Conservation (phyloP, 1,140 invertebrate species). For the Bursaphelenchus mucronatus region DNA sequence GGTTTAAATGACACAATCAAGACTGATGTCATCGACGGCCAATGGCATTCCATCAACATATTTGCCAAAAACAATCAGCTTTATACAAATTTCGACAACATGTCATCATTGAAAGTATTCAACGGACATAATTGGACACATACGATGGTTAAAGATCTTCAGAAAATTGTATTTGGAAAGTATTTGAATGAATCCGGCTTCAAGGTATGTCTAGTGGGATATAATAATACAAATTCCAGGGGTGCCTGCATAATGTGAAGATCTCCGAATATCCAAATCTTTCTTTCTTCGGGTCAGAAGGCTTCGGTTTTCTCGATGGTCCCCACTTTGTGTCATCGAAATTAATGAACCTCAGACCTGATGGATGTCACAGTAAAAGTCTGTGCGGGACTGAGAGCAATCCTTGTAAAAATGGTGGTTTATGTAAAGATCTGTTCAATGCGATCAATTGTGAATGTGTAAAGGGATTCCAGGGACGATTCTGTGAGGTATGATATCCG, state of each 20-base stretch:
- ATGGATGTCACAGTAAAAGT: slow-evolving; percentile 42
- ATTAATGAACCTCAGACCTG: slow-evolving; percentile 28
- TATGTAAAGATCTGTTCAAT: slow-evolving; percentile 54
- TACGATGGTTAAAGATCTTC: slow-evolving; percentile 25
- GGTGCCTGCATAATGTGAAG: slow-evolving; percentile 82
- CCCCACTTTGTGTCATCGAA: slow-evolving; percentile 24
- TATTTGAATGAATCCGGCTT: slow-evolving; percentile 17
- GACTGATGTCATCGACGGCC: slow-evolving; percentile 34
- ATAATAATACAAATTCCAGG: slow-evolving; percentile 67
- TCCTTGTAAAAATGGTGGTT: slow-evolving; percentile 46
- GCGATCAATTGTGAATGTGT: slow-evolving; percentile 39
- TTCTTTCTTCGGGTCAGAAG: slow-evolving; percentile 69
- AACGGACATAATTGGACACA: slow-evolving; percentile 35
- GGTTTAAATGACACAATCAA: too few relatives aligned
- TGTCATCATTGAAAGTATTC: slow-evolving; percentile 3
- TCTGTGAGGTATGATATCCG: slow-evolving; percentile 36
- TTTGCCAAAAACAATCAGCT: slow-evolving; percentile 10
- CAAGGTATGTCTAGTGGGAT: slow-evolving; percentile 8
- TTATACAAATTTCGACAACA: slow-evolving; percentile 21
- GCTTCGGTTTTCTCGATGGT: slow-evolving; percentile 9
- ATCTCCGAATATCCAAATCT: slow-evolving; percentile 78
- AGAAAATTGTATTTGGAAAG: slow-evolving; percentile 24
- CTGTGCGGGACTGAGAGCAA: slow-evolving; percentile 41
- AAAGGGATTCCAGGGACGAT: slow-evolving; percentile 47
- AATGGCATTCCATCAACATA: slow-evolving; percentile 41